Evolutionary conservation across 2,113 vertebrate species (phyloP).

Genomic region (Phylloscopus whistleri): DNA sequence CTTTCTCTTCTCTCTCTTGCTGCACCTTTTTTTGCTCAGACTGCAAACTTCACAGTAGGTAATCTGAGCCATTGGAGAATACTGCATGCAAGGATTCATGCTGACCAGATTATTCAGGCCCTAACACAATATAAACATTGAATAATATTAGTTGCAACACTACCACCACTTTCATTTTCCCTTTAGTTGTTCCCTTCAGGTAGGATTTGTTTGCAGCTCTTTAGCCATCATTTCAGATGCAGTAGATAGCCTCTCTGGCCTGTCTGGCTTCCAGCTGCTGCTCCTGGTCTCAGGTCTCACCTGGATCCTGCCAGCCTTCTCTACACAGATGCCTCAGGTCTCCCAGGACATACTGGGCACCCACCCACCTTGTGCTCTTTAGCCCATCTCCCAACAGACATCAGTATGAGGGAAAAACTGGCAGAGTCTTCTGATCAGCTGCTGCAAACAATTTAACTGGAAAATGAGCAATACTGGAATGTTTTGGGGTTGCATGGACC

Average conservation of each 20-base stretch:
- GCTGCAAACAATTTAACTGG: not conserved
- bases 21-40: not conserved
- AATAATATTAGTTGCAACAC: not conserved
- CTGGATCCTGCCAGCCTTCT: not conserved
- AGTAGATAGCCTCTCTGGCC: accelerated
- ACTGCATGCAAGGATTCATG: not conserved
- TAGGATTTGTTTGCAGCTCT: not conserved
- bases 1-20: not conserved
- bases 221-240: not conserved
- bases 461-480: not conserved
- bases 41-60: not conserved
- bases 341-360: not conserved
- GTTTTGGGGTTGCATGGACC: not conserved
- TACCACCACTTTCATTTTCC: not conserved
- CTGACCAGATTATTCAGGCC: not conserved
- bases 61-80: not conserved
- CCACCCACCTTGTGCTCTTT: not conserved
- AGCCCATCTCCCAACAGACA: not conserved
- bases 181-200: not conserved
- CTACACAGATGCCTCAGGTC: not conserved
- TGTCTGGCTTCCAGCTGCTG: not conserved
- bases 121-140: not conserved
- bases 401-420: not conserved
- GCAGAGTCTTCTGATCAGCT: not conserved
- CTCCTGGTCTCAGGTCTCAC: not conserved